Base-by-base conservation (phyloP, 2,888 invertebrate genomes). In the Alcis repandata region DNA sequence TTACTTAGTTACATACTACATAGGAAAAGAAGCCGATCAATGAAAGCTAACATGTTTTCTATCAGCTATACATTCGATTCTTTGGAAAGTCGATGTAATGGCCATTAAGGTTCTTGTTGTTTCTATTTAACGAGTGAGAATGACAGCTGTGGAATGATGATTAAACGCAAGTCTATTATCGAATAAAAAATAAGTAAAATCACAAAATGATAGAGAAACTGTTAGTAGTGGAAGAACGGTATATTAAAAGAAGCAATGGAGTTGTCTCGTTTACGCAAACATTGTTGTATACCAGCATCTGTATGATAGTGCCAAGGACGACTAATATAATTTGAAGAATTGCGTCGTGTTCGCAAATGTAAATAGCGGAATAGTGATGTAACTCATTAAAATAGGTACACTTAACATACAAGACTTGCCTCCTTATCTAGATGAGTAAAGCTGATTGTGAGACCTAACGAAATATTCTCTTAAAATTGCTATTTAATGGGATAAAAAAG, bases 261-360 rank as follows among this genome's bases (percentile, higher is more conserved):
- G 10, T 22, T 6, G 27, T 54, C 17, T 11, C 7, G 40, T 46
- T 45, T 33, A n/a, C 45, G n/a, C 45, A 56, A 45, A 45, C 19
- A 45, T 33, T 45, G 10, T 53, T 7, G 45, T 32, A 20, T 43
- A 19, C 43, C 43, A 33, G 45, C 10, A 45, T 13, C 11, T 36
- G 2, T 54, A 45, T 11, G 45, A 46, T 45, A 56, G 32, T 20
- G 20, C 13, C 45, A 56, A 56, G 56, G 56, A 33, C 32, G 33
- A 15, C 43, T 32, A 20, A n/a, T n/a, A n/a, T n/a, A n/a, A 56
- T 45, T 45, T 43, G 17, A 33, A 56, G 41, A 56, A 56, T n/a
- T 56, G 45, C 45, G 56, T n/a, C 19, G 45, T 32, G 13, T 20
- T 40, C 15, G 10, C 15, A 11, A 40, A 53, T 22, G 51, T 51